Percentiles rank a stretch among this genome's conserved stretches.
These are phyloP conservation scores for Vireo griseus DNA, from an alignment of 2,797 vertebrate genomes.

Conservation along the genomic window DNA sequence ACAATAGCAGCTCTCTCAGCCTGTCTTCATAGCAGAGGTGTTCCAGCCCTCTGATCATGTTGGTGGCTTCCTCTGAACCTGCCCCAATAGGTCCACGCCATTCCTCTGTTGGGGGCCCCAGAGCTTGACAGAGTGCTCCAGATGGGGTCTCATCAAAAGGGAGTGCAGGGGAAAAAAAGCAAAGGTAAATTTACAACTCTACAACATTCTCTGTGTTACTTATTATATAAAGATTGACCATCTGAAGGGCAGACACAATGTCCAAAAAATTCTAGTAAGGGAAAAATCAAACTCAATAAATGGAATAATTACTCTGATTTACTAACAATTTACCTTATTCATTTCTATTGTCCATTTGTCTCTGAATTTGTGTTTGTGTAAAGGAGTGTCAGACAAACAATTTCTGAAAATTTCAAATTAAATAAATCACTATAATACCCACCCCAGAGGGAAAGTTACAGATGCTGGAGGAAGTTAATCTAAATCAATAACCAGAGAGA, in stretches of 20 bases:
- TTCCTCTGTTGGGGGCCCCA: rapidly evolving
- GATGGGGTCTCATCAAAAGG: too few relatives aligned
- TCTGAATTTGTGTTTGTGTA: neutral
- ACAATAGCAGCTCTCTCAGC: neutral
- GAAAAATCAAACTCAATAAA: neutral
- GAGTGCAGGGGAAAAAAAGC: rapidly evolving
- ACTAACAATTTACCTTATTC: neutral
- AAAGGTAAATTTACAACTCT: neutral
- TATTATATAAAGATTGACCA: neutral
- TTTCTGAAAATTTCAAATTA: neutral
- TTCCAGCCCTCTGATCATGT: neutral
- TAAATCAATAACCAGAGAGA: neutral
- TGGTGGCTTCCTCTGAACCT: neutral
- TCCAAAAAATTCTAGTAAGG: neutral
- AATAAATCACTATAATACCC: neutral
- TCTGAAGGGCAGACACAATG: neutral
- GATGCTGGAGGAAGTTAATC: neutral
- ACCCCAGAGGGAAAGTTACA: neutral
- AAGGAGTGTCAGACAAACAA: neutral
- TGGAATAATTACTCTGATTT: neutral
- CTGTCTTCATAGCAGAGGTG: neutral
- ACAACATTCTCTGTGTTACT: neutral
- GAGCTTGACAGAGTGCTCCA: neutral
- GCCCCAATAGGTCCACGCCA: neutral
- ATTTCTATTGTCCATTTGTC: neutral